Percentiles rank a stretch among this genome's conserved stretches.
These are phyloP conservation scores for Sardina pilchardus DNA, from an alignment of 2,113 vertebrate genomes.

Conservation along the genomic window DNA sequence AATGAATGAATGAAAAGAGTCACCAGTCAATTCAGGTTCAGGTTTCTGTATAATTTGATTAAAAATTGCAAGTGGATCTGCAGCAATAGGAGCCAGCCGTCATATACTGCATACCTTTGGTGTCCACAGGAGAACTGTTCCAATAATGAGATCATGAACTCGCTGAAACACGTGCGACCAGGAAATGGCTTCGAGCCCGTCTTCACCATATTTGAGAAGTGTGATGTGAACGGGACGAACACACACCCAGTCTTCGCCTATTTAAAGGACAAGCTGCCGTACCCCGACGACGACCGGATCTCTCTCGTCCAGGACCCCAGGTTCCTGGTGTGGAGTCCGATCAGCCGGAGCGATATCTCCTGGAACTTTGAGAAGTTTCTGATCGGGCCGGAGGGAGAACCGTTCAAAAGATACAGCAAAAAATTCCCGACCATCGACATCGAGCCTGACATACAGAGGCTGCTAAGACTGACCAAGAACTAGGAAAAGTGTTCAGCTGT, in stretches of 20 bases:
- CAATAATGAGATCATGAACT: constrained; percentile 89
- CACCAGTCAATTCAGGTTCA: neutral
- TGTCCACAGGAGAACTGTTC: constrained; percentile 83
- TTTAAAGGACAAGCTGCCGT: constrained; percentile 91
- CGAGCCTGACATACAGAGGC: constrained; percentile 91
- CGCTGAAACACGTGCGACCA: constrained; percentile 86
- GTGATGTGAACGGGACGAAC: constrained; percentile 87
- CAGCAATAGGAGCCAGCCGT: neutral
- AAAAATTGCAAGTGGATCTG: neutral
- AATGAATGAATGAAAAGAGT: too few relatives aligned
- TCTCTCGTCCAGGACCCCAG: constrained; percentile 85
- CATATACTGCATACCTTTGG: neutral
- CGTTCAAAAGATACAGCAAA: constrained; percentile 93
- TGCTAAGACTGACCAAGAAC: constrained; percentile 90
- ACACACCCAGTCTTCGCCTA: constrained; percentile 92
- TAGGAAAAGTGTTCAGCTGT: constrained; percentile 31
- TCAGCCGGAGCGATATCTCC: constrained; percentile 84
- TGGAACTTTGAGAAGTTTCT: constrained; percentile 99
- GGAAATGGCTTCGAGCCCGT: constrained; percentile 84
- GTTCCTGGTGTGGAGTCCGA: constrained; percentile 86
- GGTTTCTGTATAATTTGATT: neutral
- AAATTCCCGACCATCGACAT: constrained; percentile 80
- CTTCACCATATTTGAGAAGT: constrained; percentile 90
- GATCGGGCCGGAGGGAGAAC: constrained; percentile 91
- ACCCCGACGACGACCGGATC: constrained; percentile 79